Evolutionary conservation across 2,113 vertebrate genomes (phyloP).

Genomic region (Gallinago undulata): DNA sequence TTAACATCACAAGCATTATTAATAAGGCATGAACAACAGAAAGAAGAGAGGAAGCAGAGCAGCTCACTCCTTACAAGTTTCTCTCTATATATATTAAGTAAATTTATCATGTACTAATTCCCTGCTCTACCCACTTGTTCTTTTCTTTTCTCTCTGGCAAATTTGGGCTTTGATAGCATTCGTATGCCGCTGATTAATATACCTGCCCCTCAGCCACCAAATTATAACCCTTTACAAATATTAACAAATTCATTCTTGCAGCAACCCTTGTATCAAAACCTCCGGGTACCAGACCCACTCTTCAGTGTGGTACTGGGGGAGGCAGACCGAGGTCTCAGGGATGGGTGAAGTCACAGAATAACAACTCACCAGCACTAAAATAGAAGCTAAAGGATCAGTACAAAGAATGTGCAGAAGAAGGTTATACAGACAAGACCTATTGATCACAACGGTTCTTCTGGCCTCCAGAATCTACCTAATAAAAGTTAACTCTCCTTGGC

Average conservation of each 20-base stretch:
- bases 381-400: neutral
- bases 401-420: neutral
- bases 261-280: neutral
- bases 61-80: neutral
- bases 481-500: conserved; percentile 10
- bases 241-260: neutral
- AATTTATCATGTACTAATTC: conserved; percentile 22
- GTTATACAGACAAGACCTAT: neutral
- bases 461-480: conserved; percentile 35
- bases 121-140: neutral
- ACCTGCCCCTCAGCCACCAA: neutral
- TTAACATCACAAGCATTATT: conserved; percentile 67
- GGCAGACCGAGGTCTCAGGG: neutral
- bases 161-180: neutral
- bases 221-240: neutral
- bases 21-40: conserved; percentile 55
- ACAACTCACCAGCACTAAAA: neutral
- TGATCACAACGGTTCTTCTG: neutral
- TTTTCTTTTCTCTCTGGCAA: neutral
- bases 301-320: neutral
- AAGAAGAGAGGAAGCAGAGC: conserved; percentile 31
- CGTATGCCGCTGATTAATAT: neutral
- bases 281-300: neutral
- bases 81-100: conserved; percentile 21
- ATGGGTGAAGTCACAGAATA: neutral